Evolutionary conservation across 2,888 invertebrate genomes (phyloP), one percentile per base, ranked within the genome.

Genomic region (Cheilosia soror): DNA sequence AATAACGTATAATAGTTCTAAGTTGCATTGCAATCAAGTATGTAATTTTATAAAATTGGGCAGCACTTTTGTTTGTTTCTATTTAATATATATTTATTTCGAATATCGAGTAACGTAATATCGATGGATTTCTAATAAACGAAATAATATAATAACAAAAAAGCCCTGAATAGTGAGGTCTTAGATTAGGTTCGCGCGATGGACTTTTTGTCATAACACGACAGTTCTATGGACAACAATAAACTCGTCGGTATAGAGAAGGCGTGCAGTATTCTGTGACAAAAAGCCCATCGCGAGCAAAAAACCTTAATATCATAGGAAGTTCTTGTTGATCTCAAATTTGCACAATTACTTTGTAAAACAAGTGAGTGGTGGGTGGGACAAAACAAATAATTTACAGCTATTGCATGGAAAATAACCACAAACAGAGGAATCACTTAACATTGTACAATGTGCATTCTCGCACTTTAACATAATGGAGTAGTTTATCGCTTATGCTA

Each of bases 1-100:
- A 69, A 71, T 57, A 79, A 33, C 53, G 47, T 84, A 60, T 42
- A 75, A 71, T 75, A 69, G 62, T 47, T 76, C 57, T 55, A 47
- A 62, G 69, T 85, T 80, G 75, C 76, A 85, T 81, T 81, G 80
- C 71, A 72, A 58, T 65, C 15, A 29, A 65, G 62, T 63, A 44
- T 37, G 11, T 37, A 37, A 65, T 81, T 68, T 47, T 68, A 62
- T 37, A 40, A 44, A 81, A 81, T 55, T 72, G 72, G 85, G 85
- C 85, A 85, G 85, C 81, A 81, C 79, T 68, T 73, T 62, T 55
- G 31, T 27, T 42, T 27, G 44, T 53, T 63, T 66, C 27, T 31
- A 29, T 20, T 37, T 55, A 57, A 47, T 47, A 65, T 65, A 47
- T 72, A 63, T 65, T 65, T 72, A 63, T 65, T 65, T 44, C 68